Evolutionary conservation across 1,140 invertebrate species (phyloP).

Genomic region (Sycophila sp.): DNA sequence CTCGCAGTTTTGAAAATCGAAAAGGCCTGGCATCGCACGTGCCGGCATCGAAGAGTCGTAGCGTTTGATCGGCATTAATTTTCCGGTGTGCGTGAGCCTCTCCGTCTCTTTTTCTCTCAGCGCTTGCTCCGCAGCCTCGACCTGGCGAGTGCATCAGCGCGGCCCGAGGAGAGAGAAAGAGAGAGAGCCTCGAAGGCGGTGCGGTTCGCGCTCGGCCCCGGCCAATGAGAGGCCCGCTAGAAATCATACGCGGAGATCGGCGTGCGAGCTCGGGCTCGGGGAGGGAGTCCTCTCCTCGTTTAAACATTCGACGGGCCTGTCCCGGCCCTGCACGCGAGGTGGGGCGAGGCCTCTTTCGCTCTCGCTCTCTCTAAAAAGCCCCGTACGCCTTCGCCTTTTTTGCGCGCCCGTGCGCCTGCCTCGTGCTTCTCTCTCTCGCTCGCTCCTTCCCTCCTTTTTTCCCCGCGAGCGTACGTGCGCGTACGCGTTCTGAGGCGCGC

Average conservation of each 20-base stretch:
- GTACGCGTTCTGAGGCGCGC: no score
- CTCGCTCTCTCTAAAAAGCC: slow-evolving; percentile 38
- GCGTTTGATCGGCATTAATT: slow-evolving; percentile 48
- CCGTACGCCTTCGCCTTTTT: slow-evolving; percentile 17
- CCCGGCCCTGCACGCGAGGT: slow-evolving; percentile 44
- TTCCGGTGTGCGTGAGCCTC: no score
- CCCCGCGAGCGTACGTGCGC: slow-evolving; percentile 15
- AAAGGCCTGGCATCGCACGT: no score
- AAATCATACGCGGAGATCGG: slow-evolving; percentile 58
- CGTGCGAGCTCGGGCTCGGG: slow-evolving; percentile 49
- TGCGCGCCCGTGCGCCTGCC: slow-evolving; percentile 17
- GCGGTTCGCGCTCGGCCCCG: slow-evolving; percentile 36
- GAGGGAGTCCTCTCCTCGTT: slow-evolving; percentile 52
- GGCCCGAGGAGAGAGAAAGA: background rate
- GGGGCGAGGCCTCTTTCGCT: slow-evolving; percentile 53
- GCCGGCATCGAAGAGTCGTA: no score
- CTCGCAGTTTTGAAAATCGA: no score
- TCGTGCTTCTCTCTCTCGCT: slow-evolving; percentile 1
- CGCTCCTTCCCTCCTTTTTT: background rate
- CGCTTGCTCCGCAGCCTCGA: no score
- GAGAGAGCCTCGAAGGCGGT: slow-evolving; percentile 50
- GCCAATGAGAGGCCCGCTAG: slow-evolving; percentile 55
- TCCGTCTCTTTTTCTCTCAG: slow-evolving; percentile 33
- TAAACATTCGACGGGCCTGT: slow-evolving; percentile 62
- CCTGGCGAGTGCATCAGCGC: background rate